phyloP scores from a whole-genome alignment of 37 sponge, comb jelly and placozoan genomes.

The Beroe forskalii region DNA sequence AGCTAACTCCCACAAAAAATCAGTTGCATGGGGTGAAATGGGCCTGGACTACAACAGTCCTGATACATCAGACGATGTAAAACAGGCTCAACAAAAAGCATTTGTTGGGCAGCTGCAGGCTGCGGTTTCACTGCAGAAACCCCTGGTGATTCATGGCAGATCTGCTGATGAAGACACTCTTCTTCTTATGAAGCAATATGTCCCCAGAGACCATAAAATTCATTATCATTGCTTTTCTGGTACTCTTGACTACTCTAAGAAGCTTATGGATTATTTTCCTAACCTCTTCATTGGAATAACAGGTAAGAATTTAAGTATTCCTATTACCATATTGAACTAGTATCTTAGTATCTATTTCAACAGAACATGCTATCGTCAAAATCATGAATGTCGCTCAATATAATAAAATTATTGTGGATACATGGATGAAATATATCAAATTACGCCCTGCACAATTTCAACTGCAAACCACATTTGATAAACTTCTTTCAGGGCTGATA shows the following conservation, averaged over 20 bases:
- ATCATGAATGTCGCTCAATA: no score
- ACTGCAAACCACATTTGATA: no score
- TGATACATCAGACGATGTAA: not conserved
- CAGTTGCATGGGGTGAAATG: slow-evolving; percentile 9
- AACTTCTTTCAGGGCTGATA: slow-evolving; percentile 5
- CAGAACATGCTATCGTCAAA: no score
- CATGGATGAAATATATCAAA: no score
- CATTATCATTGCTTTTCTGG: slow-evolving; percentile 8
- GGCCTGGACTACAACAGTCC: not conserved
- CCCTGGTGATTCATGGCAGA: slow-evolving; percentile 24
- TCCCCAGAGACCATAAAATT: not conserved
- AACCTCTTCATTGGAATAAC: not conserved
- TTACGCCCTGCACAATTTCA: no score
- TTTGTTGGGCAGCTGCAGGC: not conserved
- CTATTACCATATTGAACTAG: no score
- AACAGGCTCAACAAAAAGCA: not conserved
- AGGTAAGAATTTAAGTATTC: no score
- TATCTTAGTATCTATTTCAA: no score
- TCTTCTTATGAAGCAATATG: not conserved
- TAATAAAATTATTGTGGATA: no score
- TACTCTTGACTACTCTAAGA: not conserved
- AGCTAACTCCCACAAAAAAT: not conserved
- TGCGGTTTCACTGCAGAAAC: not conserved
- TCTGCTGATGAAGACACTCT: not conserved
- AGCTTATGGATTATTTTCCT: not conserved